Base-by-base conservation (phyloP, 1,140 invertebrate species). In the Rhagoletis zephyria region DNA sequence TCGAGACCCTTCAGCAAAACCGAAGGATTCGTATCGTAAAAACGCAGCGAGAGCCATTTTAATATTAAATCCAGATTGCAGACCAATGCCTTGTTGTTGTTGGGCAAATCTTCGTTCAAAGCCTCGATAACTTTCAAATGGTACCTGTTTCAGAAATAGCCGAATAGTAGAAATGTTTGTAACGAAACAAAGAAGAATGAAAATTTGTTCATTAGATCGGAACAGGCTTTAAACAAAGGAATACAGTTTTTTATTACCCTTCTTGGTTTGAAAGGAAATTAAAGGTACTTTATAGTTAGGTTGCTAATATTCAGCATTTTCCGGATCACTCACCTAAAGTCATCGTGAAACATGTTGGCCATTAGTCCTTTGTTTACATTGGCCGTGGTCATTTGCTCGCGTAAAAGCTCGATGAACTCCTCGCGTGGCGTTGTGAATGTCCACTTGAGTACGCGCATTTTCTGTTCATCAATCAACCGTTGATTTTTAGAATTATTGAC, bases 21-120 rank as follows among this genome's bases (percentile, higher is more conserved):
- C 45, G 98, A 98, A 30, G 98, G 98, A 94, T 99, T 99, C 10
- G 98, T 99, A 94, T 99, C 98, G 90, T 99, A 99, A 93, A 99
- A 99, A 89, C 98, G 94, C 16, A 99, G 93, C 0, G 98, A 99
- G 88, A 99, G 92, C 99, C 99, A 99, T 93, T 98, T 99, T 12
- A 99, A 94, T 87, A 99, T 96, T 64, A 99, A 94, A 94, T 99
- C 99, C 86, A 99, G 94, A 94, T 99, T 99, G 14, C 96, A 96
- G 51, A 98, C 95, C 40, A 98, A 94, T 5, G 97, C 97, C 90
- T 96, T 95, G 16, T 95, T 95, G 89, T 97, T 96, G 40, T 94
- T 95, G 6, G 95, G 94, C 48, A 98, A 93, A 94, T 97, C 97
- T 94, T 98, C 97, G 86, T 95, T 96, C 40, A 99, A 94, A 1